Base-by-base conservation (phyloP, 2,113 vertebrate species). In the Corythoichthys haematopterus region DNA sequence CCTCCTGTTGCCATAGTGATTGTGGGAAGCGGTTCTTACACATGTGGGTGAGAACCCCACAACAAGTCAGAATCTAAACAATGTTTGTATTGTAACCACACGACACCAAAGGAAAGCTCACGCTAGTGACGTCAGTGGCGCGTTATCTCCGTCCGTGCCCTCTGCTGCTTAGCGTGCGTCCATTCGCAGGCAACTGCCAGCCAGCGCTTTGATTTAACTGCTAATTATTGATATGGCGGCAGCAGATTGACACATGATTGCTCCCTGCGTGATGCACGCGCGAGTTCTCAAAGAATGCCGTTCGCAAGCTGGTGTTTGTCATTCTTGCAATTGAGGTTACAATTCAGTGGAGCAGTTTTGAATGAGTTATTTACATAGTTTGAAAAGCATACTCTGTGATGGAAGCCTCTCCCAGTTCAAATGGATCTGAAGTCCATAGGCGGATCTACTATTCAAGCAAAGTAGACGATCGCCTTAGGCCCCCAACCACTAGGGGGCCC, bases 1-100 rank as follows among this genome's bases (percentile, higher is more conserved):
- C 65, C 64, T 70, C 64, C 68, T 1, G 58, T 87, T 79, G 70
- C 81, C 77, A 85, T 81, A 65, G 81, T 56, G 81, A 87, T 71
- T 66, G 20, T 71, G n/a, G 71, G 59, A 64, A 76, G 51, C 56
- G 40, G 61, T 60, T 57, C 64, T 68, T 62, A 4, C 15, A 6
- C 68, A 62, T 74, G 68, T 38, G 14, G 53, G 38, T 64, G 56
- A 12, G 6, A 73, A 59, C n/a, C 60, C n/a, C 38, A 28, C 10
- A 37, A 4, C 13, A 46, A 62, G 12, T 43, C 40, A 43, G 40
- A 43, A 43, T 43, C 40, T 43, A n/a, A 16, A 71, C 61, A 66
- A 14, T 64, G 58, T 66, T 67, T 36, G 40, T 28, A 79, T 66
- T 74, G 71, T 71, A 75, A 76, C 76, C 66, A 61, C 70, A 80